Conservation (phyloP, 92 coral and sea anemone genomes). For the Anthopleura xanthogrammica region DNA sequence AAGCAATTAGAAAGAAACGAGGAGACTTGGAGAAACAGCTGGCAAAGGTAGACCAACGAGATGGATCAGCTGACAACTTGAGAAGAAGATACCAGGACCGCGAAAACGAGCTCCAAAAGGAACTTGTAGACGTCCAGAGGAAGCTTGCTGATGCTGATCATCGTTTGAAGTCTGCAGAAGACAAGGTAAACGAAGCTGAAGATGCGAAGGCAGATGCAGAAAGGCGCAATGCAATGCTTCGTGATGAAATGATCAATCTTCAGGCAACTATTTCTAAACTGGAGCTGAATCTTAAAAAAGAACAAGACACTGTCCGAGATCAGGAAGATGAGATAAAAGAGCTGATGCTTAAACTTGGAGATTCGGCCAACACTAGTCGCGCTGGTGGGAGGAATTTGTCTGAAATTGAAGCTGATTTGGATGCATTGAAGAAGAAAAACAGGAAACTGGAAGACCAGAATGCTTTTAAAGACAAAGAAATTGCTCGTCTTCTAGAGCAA, state of each 20-base stretch:
- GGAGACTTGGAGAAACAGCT: constrained; percentile 51
- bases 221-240: constrained; percentile 36
- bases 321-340: constrained; percentile 53
- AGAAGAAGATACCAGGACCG: constrained; percentile 46
- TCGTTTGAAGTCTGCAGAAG: constrained; percentile 36
- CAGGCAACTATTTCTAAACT: constrained; percentile 44
- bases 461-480: constrained; percentile 46
- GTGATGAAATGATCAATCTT: constrained; percentile 46
- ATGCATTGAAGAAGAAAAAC: constrained; percentile 39
- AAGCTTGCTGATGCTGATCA: constrained; percentile 45
- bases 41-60: constrained; percentile 27
- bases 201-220: constrained; percentile 42
- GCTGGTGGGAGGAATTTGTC: constrained; percentile 36
- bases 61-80: constrained; percentile 18
- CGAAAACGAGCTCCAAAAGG: constrained; percentile 55
- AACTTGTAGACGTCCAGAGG: constrained; percentile 47
- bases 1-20: constrained; percentile 38
- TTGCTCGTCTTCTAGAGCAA: constrained; percentile 34
- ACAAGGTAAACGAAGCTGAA: constrained; percentile 25
- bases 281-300: constrained; percentile 31
- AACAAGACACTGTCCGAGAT: constrained; percentile 37
- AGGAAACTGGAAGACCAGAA: constrained; percentile 47
- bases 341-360: constrained; percentile 43
- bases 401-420: constrained; percentile 33
- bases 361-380: constrained; percentile 37